Conservation (phyloP, 2,888 invertebrate genomes). For the Pimpla rufipes region DNA sequence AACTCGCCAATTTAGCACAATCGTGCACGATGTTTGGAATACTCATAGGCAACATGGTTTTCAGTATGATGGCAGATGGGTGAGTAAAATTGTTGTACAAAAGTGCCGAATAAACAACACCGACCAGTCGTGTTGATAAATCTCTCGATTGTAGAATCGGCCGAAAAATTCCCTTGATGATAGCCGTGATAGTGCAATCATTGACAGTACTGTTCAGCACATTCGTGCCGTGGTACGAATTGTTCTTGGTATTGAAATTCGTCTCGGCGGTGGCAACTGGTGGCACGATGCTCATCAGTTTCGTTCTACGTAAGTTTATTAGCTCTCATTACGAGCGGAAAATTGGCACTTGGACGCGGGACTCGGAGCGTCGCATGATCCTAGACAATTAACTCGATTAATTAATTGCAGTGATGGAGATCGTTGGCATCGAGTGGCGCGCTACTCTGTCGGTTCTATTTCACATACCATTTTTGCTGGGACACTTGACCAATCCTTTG, state of each 20-base stretch:
- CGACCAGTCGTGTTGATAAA: not conserved
- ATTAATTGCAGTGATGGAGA: constrained; percentile 86
- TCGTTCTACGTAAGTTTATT: constrained; percentile 86
- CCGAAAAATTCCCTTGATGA: constrained; percentile 88
- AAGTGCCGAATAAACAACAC: too few species aligned
- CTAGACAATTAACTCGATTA: constrained; percentile 39
- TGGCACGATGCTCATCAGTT: constrained; percentile 89
- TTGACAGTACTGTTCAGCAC: constrained; percentile 87
- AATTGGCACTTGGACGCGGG: not conserved
- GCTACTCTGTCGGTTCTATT: constrained; percentile 86
- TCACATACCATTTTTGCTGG: constrained; percentile 87
- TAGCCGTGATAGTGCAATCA: constrained; percentile 87
- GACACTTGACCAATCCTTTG: constrained; percentile 87
- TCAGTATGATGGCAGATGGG: constrained; percentile 87
- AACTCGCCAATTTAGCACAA: constrained; percentile 87
- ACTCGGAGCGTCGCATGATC: not conserved
- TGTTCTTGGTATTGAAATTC: constrained; percentile 88
- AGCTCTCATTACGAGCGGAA: constrained; percentile 3
- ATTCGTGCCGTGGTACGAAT: constrained; percentile 87
- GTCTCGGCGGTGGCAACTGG: constrained; percentile 88
- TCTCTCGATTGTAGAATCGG: constrained; percentile 86
- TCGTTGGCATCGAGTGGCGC: constrained; percentile 86
- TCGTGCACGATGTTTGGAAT: constrained; percentile 87
- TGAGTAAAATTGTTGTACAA: constrained; percentile 75
- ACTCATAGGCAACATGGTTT: constrained; percentile 87